Percentiles rank a stretch among this genome's conserved stretches.
Conservation (phyloP, 2,797 vertebrate genomes). For the Sebastes dallii region DNA sequence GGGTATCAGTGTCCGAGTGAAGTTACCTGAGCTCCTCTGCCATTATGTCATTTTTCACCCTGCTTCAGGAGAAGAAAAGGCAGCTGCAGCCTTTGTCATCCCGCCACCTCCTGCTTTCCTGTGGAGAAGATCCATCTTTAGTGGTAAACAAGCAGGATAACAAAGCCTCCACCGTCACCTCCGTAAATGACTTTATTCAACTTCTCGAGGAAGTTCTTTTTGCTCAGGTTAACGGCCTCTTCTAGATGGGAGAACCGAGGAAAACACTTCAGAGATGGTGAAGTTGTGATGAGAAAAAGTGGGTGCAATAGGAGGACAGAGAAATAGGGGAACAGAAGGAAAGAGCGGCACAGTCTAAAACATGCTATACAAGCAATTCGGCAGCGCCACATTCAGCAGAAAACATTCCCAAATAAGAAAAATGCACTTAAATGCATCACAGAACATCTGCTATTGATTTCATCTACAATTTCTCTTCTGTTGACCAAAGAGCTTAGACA, state of each 20-base stretch:
- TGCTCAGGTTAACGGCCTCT: not conserved
- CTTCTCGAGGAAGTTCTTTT: constrained; percentile 6
- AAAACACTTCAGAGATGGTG: not conserved
- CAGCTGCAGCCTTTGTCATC: constrained; percentile 76
- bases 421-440: not conserved
- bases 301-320: not conserved
- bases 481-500: not conserved
- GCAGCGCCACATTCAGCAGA: not conserved
- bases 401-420: constrained; percentile 12
- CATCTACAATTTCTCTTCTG: not conserved
- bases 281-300: not conserved
- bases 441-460: not conserved
- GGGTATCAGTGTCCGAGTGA: constrained; percentile 66
- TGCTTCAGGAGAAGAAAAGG: constrained; percentile 70
- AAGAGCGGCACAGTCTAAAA: not conserved
- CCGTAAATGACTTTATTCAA: constrained; percentile 10
- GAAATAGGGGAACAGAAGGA: not conserved
- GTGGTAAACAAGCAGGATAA: constrained; percentile 40
- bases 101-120: constrained; percentile 35
- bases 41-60: constrained; percentile 75
- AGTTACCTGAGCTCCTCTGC: constrained; percentile 75
- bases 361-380: not conserved
- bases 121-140: constrained; percentile 48
- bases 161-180: constrained; percentile 24
- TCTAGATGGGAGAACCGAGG: not conserved